Base-by-base conservation (phyloP, 92 coral and sea anemone genomes). In the Siderastrea radians region DNA sequence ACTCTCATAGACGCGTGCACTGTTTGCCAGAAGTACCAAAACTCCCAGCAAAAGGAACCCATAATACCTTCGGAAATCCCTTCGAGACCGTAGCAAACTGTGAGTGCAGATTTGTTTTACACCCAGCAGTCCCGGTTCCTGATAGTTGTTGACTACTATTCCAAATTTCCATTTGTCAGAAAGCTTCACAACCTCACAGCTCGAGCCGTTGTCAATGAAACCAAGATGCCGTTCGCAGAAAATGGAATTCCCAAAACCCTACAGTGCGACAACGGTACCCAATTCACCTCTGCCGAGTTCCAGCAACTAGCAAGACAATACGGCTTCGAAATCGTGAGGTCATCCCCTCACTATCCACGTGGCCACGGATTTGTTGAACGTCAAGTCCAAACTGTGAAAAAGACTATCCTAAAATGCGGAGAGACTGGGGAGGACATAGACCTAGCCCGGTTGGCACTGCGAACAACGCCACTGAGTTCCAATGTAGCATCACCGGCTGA, bases 361-460 rank as follows among this genome's bases (percentile, higher is more conserved):
- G 86, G 83, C 70, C 82, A 91, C 73, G 90, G 91, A 8, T 91
- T 91, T 49, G 85, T 75, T 12, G 91, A 91, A 74, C 79, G 84
- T 7, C 87, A 73, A 68, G 91, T 86, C 67, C 88, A 86, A 69
- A 75, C 85, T 15, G 80, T 86, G 6, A 86, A 91, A 80, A 80
- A 57, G 85, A 64, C 76, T 12, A 55, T 80, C 75, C 81, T 90
- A 43, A 86, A 90, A 52, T 86, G 87, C 75, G 81, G 80, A 66
- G 78, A 91, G 65, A 49, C 80, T 49, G 75, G 53, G 26, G 81
- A 62, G 11, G 91, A 90, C 81, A 84, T 72, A 16, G 67, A 80
- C 70, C 82, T 91, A 63, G 91, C 86, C 76, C 86, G 86, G 68
- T 68, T 91, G 59, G 78, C 87, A 26, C 38, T 26, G 12, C 76